Conservation (phyloP, 2,797 vertebrate species). For the Sparus aurata region DNA sequence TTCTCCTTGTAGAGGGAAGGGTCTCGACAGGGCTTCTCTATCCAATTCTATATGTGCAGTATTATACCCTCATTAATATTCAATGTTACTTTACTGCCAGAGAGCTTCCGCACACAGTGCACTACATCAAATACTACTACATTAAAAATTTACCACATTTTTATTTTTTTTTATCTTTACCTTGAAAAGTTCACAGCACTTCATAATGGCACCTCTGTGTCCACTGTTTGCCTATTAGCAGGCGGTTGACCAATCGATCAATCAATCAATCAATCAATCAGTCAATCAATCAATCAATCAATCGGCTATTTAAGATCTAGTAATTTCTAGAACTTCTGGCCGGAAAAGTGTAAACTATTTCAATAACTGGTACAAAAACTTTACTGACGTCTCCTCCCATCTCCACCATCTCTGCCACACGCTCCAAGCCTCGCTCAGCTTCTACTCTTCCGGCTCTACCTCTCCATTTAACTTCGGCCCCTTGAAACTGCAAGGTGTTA, state of each 20-base stretch:
- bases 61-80: constrained; percentile 81
- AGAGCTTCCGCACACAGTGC: constrained; percentile 62
- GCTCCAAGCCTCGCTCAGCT: background rate
- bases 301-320: no score
- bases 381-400: background rate
- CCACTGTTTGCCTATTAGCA: constrained; percentile 6
- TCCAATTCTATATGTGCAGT: constrained; percentile 65
- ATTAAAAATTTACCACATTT: constrained; percentile 76
- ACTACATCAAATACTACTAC: constrained; percentile 68
- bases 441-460: background rate
- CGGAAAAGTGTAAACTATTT: background rate
- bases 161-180: constrained; percentile 65
- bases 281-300: constrained; percentile 8
- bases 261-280: constrained; percentile 6
- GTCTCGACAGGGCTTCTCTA: constrained; percentile 72
- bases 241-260: background rate
- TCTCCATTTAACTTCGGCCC: background rate
- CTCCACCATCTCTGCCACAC: constrained; percentile 16
- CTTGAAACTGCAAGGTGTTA: no score
- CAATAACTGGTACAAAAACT: constrained; percentile 7
- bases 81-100: constrained; percentile 72
- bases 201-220: constrained; percentile 32
- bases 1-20: constrained; percentile 56
- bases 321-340: background rate
- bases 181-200: constrained; percentile 33